These are phyloP conservation scores for Mesocricetus auratus DNA, from an alignment of 2,113 vertebrate species.

Conservation along the genomic window DNA sequence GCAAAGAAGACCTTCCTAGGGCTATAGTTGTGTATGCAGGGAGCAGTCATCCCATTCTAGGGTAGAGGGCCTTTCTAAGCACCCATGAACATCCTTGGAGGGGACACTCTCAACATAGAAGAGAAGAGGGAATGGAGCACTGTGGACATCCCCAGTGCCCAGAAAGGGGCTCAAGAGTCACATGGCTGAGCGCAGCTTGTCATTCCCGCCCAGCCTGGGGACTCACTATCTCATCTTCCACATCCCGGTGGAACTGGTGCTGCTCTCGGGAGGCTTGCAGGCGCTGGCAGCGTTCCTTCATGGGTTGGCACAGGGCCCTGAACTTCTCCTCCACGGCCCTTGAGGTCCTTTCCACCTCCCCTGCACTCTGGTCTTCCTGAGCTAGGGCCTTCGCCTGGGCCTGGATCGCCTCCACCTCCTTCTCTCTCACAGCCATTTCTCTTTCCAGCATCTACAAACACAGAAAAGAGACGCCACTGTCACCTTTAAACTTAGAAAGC, in stretches of 20 bases:
- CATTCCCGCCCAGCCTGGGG: rapidly evolving
- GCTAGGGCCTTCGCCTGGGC: constrained; percentile 91
- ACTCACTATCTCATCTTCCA: constrained; percentile 96
- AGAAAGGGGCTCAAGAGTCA: neutral
- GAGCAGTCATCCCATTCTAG: neutral
- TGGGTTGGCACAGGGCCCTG: constrained; percentile 89
- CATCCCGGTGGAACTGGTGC: constrained; percentile 95
- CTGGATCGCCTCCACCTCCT: constrained; percentile 94
- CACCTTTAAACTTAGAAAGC: neutral
- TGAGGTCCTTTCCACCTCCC: constrained; percentile 92
- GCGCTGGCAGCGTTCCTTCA: constrained; percentile 87
- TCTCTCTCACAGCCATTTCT: constrained; percentile 95
- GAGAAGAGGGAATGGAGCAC: neutral
- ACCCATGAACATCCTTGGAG: neutral
- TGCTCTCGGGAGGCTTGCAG: constrained; percentile 94
- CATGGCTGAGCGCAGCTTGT: neutral
- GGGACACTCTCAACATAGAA: neutral
- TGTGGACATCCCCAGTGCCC: neutral
- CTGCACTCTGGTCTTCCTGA: constrained; percentile 91
- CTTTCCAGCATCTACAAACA: constrained; percentile 92
- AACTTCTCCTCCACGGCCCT: constrained; percentile 90
- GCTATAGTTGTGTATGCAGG: neutral
- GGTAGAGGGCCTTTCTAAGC: neutral
- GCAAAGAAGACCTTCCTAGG: constrained; percentile 58
- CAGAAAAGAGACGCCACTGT: neutral